Base-by-base conservation (phyloP, 2,888 invertebrate species). In the Drosophila kambysellisi region DNA sequence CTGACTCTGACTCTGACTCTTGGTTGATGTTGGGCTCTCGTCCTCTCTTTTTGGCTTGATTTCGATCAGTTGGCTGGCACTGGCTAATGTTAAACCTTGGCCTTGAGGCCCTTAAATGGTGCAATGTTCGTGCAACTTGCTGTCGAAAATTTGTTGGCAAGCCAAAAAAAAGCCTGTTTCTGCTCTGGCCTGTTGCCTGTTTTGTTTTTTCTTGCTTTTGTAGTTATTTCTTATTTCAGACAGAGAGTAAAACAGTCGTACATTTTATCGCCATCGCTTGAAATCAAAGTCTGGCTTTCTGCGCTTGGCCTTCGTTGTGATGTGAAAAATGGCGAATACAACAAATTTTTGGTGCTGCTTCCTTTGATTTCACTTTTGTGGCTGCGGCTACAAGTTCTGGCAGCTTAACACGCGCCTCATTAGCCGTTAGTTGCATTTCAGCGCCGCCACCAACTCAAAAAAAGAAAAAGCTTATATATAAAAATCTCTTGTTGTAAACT, bases 91-190 rank as follows among this genome's bases (percentile, higher is more conserved):
- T 81, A 91, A 91, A 91, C 91, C 91, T 91, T 91, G 91, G 91
- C 91, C 91, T 91, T 91, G 91, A 91, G 87, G 90, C 91, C 91
- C 91, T 91, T 91, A 90, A 91, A 89, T 88, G 85, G 88, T 61
- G 71, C 78, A 76, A 75, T 79, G 68, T 51, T 60, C 70, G 64
- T 64, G 67, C 79, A 69, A 61, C 64, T 64, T 60, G 76, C 72
- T 64, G 64, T 66, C 59, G 33, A 61, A 70, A 76, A 65, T 64
- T 41, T 57, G 39, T 51, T 64, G 69, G 59, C 70, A 63, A 54
- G 63, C 56, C 46, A 30, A 64, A 46, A 64, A 46, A 76, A 80
- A 78, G 72, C 78, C 81, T 54, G 78, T 78, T 78, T 75, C 54
- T 54, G 35, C 41, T 41, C 11, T 30, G 30, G 46, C 39, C 12